These are phyloP conservation scores for Probaryconus sp. DNA, from an alignment of 1,140 invertebrate genomes.

Conservation along the genomic window DNA sequence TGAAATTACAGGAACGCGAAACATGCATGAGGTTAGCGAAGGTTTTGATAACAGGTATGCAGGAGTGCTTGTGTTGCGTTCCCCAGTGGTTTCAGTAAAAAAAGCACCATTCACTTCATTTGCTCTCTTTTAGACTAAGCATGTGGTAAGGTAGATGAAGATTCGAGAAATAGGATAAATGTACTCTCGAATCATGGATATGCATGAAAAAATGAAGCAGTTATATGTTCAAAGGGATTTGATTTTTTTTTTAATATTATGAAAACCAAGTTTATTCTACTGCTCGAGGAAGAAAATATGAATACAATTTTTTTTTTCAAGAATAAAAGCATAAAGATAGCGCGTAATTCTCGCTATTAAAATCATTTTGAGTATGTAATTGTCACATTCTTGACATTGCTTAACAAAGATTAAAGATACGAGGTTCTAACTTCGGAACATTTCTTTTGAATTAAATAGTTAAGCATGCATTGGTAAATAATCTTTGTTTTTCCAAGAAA, in stretches of 20 bases:
- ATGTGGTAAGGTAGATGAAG: not conserved
- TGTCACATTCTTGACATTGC: constrained; percentile 5
- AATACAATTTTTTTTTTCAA: too few species aligned
- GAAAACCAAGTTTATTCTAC: too few species aligned
- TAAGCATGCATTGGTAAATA: too few species aligned
- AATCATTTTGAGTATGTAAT: not conserved
- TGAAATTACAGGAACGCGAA: constrained; percentile 39
- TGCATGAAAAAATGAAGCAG: constrained; percentile 1
- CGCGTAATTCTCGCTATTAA: too few species aligned
- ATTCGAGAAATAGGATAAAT: not conserved
- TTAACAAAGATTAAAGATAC: constrained; percentile 1
- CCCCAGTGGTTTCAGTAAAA: constrained; percentile 50
- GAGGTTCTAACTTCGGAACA: not conserved
- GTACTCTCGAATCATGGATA: not conserved
- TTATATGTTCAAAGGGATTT: too few species aligned
- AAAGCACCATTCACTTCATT: constrained; percentile 61
- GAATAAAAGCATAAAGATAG: too few species aligned
- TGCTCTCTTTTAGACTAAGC: constrained; percentile 33
- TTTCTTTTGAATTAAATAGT: constrained; percentile 2
- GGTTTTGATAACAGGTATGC: constrained; percentile 36
- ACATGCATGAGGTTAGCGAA: constrained; percentile 39
- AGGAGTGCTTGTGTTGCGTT: constrained; percentile 2
- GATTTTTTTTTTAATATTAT: too few species aligned
- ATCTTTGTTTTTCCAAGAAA: too few species aligned
- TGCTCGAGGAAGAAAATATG: too few species aligned